These are phyloP conservation scores for Elaphurus davidianus DNA, from an alignment of 2,113 vertebrate species.

Conservation along the genomic window DNA sequence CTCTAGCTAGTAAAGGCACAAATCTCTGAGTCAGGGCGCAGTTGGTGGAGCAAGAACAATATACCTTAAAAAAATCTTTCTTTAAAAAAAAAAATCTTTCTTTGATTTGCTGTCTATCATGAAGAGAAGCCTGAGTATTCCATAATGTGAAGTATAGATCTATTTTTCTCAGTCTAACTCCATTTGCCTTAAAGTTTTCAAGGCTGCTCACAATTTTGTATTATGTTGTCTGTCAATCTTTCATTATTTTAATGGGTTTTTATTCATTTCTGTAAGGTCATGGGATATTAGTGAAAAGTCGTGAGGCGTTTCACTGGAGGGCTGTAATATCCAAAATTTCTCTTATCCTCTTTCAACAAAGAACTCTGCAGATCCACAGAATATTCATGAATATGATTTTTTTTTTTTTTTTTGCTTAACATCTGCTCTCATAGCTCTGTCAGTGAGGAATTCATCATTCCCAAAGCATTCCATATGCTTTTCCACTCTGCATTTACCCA, in stretches of 20 bases:
- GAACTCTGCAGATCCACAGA: slow-evolving; percentile 54
- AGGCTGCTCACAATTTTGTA: slow-evolving; percentile 19
- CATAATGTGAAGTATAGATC: not conserved
- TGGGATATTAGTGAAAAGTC: slow-evolving; percentile 36
- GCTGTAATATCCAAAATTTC: slow-evolving; percentile 58
- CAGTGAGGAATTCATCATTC: slow-evolving; percentile 66
- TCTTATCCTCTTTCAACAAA: slow-evolving; percentile 61
- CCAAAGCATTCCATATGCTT: slow-evolving; percentile 71
- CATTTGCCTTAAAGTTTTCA: slow-evolving; percentile 39
- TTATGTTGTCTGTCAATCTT: slow-evolving; percentile 22
- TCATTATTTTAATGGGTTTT: slow-evolving; percentile 44
- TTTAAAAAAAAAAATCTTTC: not conserved
- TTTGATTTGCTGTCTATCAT: not conserved
- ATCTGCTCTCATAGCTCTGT: slow-evolving; percentile 68
- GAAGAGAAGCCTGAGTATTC: not conserved
- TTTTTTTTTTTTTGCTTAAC: slow-evolving; percentile 53
- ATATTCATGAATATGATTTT: slow-evolving; percentile 63
- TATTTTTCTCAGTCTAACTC: slow-evolving; percentile 38
- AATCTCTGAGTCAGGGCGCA: not conserved
- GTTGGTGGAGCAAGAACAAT: not conserved
- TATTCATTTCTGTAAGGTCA: slow-evolving; percentile 59
- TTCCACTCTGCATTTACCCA: slow-evolving; percentile 60
- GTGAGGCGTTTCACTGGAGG: not conserved
- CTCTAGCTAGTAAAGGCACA: not conserved
- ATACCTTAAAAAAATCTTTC: not conserved